These are phyloP conservation scores for Lepidochitona cinerea DNA, from an alignment of 2,888 invertebrate species.

Conservation along the genomic window DNA sequence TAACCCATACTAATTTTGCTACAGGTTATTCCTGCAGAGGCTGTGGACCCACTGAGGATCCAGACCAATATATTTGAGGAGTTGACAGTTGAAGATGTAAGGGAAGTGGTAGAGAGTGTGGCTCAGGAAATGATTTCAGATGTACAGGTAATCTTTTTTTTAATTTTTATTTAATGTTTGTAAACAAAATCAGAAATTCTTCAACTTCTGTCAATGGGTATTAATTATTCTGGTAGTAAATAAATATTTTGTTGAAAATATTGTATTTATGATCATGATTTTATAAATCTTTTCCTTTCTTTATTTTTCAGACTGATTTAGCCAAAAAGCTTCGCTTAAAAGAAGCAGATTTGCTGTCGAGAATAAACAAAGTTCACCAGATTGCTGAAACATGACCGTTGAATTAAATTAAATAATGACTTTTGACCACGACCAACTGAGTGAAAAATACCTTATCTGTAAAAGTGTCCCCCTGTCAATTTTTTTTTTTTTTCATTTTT, in stretches of 20 bases:
- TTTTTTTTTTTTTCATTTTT: too few relatives aligned
- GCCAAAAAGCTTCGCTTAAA: slow-evolving; percentile 58
- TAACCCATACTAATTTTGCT: too few relatives aligned
- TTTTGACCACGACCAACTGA: too few relatives aligned
- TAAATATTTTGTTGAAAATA: too few relatives aligned
- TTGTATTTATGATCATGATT: too few relatives aligned
- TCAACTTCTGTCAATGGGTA: too few relatives aligned
- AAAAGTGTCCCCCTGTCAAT: too few relatives aligned
- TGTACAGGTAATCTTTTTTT: slow-evolving; percentile 63
- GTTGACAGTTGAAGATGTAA: slow-evolving; percentile 59
- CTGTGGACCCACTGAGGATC: slow-evolving; percentile 31
- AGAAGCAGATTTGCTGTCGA: slow-evolving; percentile 55
- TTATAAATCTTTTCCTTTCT: neutral
- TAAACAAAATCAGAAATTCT: too few relatives aligned
- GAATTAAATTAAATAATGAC: too few relatives aligned
- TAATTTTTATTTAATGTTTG: too few relatives aligned
- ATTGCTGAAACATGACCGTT: neutral
- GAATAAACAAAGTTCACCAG: slow-evolving; percentile 63
- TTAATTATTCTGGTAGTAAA: too few relatives aligned
- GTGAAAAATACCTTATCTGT: too few relatives aligned
- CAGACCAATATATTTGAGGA: slow-evolving; percentile 51
- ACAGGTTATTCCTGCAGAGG: neutral
- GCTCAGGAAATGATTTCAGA: slow-evolving; percentile 58
- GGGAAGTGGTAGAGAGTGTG: slow-evolving; percentile 58
- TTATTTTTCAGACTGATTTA: slow-evolving; percentile 54